phyloP scores from a whole-genome alignment of 1,140 invertebrate species.

The Drosophila seguyi region DNA sequence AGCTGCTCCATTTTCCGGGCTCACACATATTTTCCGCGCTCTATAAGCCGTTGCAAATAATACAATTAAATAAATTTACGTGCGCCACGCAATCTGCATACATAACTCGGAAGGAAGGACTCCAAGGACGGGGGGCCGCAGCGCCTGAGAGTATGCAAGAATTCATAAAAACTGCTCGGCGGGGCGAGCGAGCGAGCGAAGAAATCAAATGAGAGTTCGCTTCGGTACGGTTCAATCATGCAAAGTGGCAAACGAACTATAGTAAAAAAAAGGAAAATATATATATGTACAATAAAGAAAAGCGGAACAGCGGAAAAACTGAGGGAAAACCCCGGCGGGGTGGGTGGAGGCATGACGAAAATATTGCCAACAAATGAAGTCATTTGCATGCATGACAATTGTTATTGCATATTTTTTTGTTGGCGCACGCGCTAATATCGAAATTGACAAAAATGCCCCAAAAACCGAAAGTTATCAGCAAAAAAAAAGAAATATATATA shows the following conservation, averaged over 20 bases:
- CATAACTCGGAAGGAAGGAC: constrained; percentile 53
- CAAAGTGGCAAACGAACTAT: constrained; percentile 55
- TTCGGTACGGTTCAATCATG: constrained; percentile 66
- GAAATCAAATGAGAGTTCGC: constrained; percentile 56
- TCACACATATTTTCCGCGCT: constrained; percentile 29
- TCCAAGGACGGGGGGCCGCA: constrained; percentile 12
- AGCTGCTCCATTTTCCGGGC: constrained; percentile 6
- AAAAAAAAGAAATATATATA: not conserved
- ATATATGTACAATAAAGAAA: constrained; percentile 5
- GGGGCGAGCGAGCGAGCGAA: constrained; percentile 33
- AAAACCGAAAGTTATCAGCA: constrained; percentile 21
- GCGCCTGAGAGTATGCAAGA: constrained; percentile 67
- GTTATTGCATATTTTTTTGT: constrained; percentile 80
- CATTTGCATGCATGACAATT: constrained; percentile 85
- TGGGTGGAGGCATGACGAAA: constrained; percentile 34
- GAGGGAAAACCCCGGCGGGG: not conserved
- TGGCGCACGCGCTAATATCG: constrained; percentile 68
- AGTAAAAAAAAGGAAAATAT: not conserved
- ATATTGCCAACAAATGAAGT: constrained; percentile 73
- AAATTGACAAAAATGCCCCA: constrained; percentile 72
- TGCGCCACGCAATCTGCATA: constrained; percentile 80
- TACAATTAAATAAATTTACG: constrained; percentile 77
- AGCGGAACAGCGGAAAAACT: constrained; percentile 4
- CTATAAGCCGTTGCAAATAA: constrained; percentile 51
- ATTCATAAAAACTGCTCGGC: constrained; percentile 33